Conservation (phyloP, 1,140 invertebrate species). For the Phenacoccus solenopsis region DNA sequence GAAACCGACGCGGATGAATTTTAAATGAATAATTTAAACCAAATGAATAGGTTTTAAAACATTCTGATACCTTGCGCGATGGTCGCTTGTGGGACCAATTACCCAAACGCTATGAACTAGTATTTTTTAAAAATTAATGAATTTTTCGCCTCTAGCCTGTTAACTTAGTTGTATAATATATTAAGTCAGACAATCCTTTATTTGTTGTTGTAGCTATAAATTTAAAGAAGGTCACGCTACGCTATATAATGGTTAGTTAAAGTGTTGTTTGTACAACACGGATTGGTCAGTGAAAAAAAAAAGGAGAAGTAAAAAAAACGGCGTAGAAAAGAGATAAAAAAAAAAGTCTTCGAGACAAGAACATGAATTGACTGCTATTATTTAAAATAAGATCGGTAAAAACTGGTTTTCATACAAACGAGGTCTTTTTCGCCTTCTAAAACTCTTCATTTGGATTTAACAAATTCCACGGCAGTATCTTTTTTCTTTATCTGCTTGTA, state of each 20-base stretch:
- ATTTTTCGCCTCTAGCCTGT: slow-evolving; percentile 10
- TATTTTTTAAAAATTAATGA: slow-evolving; percentile 16
- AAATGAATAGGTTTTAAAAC: not conserved
- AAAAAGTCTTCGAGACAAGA: slow-evolving; percentile 9
- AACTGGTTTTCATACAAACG: slow-evolving; percentile 13
- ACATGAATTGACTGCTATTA: slow-evolving; percentile 15
- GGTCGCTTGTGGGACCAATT: slow-evolving; percentile 7
- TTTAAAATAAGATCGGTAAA: slow-evolving; percentile 12
- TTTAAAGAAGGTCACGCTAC: slow-evolving; percentile 16
- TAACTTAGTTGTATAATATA: slow-evolving; percentile 18
- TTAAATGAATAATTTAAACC: not conserved
- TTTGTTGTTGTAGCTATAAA: slow-evolving; percentile 17
- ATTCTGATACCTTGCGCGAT: not conserved
- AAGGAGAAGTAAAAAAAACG: slow-evolving; percentile 7
- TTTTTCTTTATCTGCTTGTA: not conserved
- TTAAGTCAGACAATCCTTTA: slow-evolving; percentile 16
- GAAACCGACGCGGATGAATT: not conserved
- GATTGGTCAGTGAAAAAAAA: slow-evolving; percentile 10
- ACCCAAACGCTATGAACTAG: slow-evolving; percentile 10
- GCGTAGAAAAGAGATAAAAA: not conserved
- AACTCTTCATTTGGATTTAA: slow-evolving; percentile 3
- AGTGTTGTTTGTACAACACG: slow-evolving; percentile 13
- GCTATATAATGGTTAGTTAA: slow-evolving; percentile 12
- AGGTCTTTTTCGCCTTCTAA: slow-evolving; percentile 11
- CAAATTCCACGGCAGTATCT: not conserved